Evolutionary conservation across 1,140 invertebrate species (phyloP), one percentile per base, ranked within the genome.

Genomic region (Oncopeltus fasciatus): DNA sequence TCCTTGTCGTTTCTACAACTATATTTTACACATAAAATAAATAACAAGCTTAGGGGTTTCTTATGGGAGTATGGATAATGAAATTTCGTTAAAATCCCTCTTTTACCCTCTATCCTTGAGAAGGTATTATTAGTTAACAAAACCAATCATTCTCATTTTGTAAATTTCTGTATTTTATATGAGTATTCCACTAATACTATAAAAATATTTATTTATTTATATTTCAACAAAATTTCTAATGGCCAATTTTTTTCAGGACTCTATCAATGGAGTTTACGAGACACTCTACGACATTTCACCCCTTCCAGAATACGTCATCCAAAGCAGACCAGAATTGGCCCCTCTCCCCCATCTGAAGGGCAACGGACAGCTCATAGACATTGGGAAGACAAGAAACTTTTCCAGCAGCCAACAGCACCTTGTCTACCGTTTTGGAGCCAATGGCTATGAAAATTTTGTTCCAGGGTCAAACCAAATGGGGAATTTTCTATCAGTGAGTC

Each of bases 371-470:
- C 47, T 76, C n/a, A 76, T 83, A 53, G 77, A 83, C 63, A 76
- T 88, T 29, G 75, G 77, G 16, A 87, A 87, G 69, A 81, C 75
- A 49, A 83, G 79, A 65, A 82, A 86, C 72, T 85, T 80, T 68
- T 77, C 72, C 21, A 79, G 80, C 38, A 82, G 82, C 70, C 76
- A 81, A 9, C 73, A 79, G 57, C 72, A 76, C 63, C 71, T 80
- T n/a, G 75, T 72, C 12, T 84, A 83, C 66, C 78, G 83, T 68
- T 81, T 76, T 65, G 83, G 83, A 49, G 73, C 83, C 28, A 76
- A 73, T 18, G 72, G 75, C 26, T 69, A 71, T 11, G 73, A 72
- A 11, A 71, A 79, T 57, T 79, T 74, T 74, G 76, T 81, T 67
- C 76, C 79, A 20, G 75, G 73, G 43, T 71, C 73, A 38, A 79